phyloP scores from a whole-genome alignment of 2,797 vertebrate genomes.

The Hyperoplus lanceolatus region DNA sequence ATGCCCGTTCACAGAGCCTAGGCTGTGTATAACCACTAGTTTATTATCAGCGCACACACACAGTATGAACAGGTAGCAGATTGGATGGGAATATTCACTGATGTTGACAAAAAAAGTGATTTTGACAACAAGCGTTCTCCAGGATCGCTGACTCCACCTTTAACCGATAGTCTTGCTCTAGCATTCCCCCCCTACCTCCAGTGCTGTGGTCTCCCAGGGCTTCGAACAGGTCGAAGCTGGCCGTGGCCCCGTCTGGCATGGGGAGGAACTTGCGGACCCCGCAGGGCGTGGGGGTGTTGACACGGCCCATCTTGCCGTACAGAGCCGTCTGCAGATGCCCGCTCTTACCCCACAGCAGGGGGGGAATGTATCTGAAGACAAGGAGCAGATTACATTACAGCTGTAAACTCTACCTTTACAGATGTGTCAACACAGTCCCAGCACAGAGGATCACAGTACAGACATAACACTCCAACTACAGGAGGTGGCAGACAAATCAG shows the following conservation, averaged over 20 bases:
- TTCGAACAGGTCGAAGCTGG: slow-evolving; percentile 96
- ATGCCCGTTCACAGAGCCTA: too few relatives aligned
- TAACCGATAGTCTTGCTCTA: not conserved
- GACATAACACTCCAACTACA: not conserved
- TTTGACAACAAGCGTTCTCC: too few relatives aligned
- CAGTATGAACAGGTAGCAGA: too few relatives aligned
- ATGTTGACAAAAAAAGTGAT: too few relatives aligned
- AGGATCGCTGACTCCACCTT: too few relatives aligned
- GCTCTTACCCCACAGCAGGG: slow-evolving; percentile 96
- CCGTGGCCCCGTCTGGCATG: slow-evolving; percentile 95
- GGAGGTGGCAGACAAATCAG: not conserved
- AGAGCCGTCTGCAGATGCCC: slow-evolving; percentile 96
- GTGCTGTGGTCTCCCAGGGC: slow-evolving; percentile 88
- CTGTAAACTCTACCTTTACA: not conserved
- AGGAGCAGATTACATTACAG: slow-evolving; percentile 34
- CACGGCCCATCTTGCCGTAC: slow-evolving; percentile 95
- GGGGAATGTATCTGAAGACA: slow-evolving; percentile 92
- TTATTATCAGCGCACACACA: too few relatives aligned
- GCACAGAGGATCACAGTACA: slow-evolving; percentile 8
- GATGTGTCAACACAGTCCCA: slow-evolving; percentile 18
- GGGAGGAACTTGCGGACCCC: slow-evolving; percentile 93
- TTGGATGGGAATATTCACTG: too few relatives aligned
- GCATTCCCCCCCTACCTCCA: slow-evolving; percentile 85
- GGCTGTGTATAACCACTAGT: too few relatives aligned
- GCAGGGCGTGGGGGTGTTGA: slow-evolving; percentile 90